Percentiles rank a stretch among this genome's conserved stretches.
Conservation (phyloP, 2,113 vertebrate genomes). For the Eubucco bourcierii region DNA sequence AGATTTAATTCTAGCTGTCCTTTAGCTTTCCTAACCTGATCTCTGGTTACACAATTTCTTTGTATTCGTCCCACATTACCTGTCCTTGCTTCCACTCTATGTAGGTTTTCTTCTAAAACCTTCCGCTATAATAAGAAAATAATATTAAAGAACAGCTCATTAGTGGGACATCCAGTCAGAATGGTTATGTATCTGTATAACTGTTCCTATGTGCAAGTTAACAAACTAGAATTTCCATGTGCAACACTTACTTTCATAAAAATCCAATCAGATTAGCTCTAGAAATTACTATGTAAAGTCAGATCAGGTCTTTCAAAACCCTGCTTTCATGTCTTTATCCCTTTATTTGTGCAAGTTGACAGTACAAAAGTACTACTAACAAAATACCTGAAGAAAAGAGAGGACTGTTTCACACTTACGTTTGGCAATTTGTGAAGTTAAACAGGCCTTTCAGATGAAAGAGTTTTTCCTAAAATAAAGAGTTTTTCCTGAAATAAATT, state of each 20-base stretch:
- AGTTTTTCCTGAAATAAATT: not conserved
- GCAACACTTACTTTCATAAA: not conserved
- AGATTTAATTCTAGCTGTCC: no score
- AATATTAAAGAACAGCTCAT: not conserved
- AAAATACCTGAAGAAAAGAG: not conserved
- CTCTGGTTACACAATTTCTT: no score
- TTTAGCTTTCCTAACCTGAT: no score
- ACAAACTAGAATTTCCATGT: not conserved
- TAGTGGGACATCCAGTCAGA: not conserved
- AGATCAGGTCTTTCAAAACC: not conserved
- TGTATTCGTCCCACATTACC: no score
- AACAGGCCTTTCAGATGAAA: not conserved
- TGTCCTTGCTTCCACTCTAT: no score
- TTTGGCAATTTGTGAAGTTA: not conserved
- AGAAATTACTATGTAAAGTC: not conserved
- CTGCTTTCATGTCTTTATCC: not conserved
- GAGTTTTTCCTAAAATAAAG: not conserved
- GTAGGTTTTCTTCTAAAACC: no score
- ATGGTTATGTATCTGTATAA: not conserved
- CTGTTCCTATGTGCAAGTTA: not conserved
- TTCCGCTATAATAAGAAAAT: no score
- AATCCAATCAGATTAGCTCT: not conserved
- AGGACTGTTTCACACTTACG: not conserved
- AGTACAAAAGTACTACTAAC: not conserved
- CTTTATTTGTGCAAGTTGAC: not conserved